Evolutionary conservation across 2,888 invertebrate genomes (phyloP), one percentile per base, ranked within the genome.

Genomic region (Lypha dubia): DNA sequence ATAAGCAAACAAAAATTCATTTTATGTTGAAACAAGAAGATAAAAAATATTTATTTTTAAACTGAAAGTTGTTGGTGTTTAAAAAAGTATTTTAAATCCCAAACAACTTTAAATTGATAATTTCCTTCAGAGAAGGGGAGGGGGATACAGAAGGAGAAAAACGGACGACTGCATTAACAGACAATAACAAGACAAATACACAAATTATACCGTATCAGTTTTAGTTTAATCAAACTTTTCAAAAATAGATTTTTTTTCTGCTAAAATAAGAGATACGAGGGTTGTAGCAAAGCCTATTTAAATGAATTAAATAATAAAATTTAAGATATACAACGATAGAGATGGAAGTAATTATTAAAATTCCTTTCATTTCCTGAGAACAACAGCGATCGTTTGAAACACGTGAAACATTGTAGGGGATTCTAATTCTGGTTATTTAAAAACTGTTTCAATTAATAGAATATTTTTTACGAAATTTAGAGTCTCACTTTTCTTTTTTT

Each of bases 31-130:
- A 73, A 38, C 13, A n/a, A 15, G 41, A 68, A 41, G 11, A 38
- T 1, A 7, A 60, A 32, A n/a, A 24, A 20, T 11, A 9, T 15
- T 44, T 11, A 28, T 20, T 51, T 6, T 51, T 17, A n/a, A 65
- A 53, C 17, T 38, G 62, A 65, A 56, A 65, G 32, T 65, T 38
- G n/a, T n/a, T 65, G 13, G 41, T 63, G 38, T 28, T 63, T 8
- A n/a, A 65, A 41, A 76, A 58, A 44, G 15, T 63, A 24, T 4
- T 7, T 51, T 15, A 60, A n/a, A 32, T 49, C 7, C 32, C n/a
- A 46, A 77, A 49, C 20, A 68, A 28, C 22, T 76, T 56, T 32
- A n/a, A 67, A 60, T 49, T 58, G 58, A 13, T 49, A 32, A 46
- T 65, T 76, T 76, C 56, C 75, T 46, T 38, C 28, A 28, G 35